Evolutionary conservation across 2,113 vertebrate species (phyloP), one percentile per base, ranked within the genome.

Genomic region (Anoplopoma fimbria): DNA sequence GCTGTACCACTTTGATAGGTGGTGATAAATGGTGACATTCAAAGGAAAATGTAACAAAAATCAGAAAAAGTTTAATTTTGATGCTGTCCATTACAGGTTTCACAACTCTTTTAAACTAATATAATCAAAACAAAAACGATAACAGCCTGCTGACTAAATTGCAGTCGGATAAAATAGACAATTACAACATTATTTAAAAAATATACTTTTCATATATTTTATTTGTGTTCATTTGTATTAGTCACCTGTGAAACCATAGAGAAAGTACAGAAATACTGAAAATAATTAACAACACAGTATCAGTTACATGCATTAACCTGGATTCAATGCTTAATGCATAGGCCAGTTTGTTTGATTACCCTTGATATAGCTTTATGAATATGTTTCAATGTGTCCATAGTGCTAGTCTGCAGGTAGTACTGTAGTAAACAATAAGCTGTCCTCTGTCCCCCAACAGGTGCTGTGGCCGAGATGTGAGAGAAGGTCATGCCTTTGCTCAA

Each of bases 401-500:
- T n/a, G 45, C 2, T 53, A 9, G 45, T 25, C 29, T 64, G 29
- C 65, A 69, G 40, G 42, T 58, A 72, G 58, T 67, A 45, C 40
- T 10, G 25, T 60, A 10, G n/a, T 69, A 23, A 61, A 27, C 57
- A 29, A 3, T 23, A 57, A 74, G 49, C 68, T 58, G 51, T 53
- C 62, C 31, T 69, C 63, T 79, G 62, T 75, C 34, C 51, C 40
- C 61, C 49, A 53, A 64, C 78, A 85, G 87, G 75, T 83, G 77
- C 45, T 29, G 62, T 23, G 51, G 67, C 12, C 7, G 51, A 47
- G 73, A 88, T 87, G 84, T 92, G 76, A 93, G 86, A 64, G 47
- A 31, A 29, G 95, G 84, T 88, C 93, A 99, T 99, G 98, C 98
- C 98, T 65, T 93, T 99, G 89, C 96, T 99, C 76, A 99, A 97